These are phyloP conservation scores for Diplosoma virens DNA, from an alignment of 23 tunicate genomes.

Conservation along the genomic window DNA sequence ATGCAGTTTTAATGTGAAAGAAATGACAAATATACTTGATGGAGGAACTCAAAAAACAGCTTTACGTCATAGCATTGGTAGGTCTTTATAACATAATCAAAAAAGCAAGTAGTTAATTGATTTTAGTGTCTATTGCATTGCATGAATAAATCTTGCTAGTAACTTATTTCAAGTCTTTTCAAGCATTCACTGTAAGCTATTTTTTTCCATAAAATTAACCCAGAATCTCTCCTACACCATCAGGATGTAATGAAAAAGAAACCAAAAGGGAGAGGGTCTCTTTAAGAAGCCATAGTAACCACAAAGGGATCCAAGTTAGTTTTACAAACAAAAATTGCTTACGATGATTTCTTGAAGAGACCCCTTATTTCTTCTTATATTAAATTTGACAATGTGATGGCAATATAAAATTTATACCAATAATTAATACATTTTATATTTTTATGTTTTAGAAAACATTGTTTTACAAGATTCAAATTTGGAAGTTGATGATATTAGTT, in stretches of 20 bases:
- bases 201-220: no score
- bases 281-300: no score
- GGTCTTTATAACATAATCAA: not conserved
- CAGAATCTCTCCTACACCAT: no score
- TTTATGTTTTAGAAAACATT: conserved; percentile 43
- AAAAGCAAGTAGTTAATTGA: no score
- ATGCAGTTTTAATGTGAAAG: conserved; percentile 1
- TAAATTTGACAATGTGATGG: not conserved
- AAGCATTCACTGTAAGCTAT: not conserved
- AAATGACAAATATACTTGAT: conserved; percentile 31
- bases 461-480: conserved; percentile 41
- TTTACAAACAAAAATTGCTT: no score
- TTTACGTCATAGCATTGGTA: conserved; percentile 23
- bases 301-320: no score
- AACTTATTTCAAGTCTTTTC: not conserved
- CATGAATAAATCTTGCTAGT: no score
- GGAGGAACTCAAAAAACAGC: conserved; percentile 32
- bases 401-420: not conserved
- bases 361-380: not conserved
- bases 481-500: not conserved
- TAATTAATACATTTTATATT: not conserved
- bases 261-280: no score
- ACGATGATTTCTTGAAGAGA: no score
- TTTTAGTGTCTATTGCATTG: no score
- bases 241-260: no score